A percentile compares a stretch with the other conserved stretches of the same genome.
Evolutionary conservation across 2,113 vertebrate species (phyloP).

Genomic region (Paralichthys olivaceus): DNA sequence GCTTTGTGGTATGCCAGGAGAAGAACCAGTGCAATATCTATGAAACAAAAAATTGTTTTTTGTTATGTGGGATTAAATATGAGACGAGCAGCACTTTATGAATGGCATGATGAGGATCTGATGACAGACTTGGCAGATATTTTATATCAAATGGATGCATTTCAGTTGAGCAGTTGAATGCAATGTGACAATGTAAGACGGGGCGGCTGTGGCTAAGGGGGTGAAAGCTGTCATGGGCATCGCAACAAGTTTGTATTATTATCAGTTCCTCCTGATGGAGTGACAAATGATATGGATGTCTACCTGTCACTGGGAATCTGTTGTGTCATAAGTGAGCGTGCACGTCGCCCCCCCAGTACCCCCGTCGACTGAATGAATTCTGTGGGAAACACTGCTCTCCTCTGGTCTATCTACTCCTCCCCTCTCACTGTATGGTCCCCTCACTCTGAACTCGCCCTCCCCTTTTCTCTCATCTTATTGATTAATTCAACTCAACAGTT

Average conservation of each 20-base stretch:
- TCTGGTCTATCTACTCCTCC: background rate
- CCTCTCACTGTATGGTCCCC: slow-evolving; percentile 28
- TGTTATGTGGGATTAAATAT: background rate
- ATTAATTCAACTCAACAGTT: slow-evolving; percentile 23
- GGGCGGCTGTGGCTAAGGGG: too few species aligned
- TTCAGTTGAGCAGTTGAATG: background rate
- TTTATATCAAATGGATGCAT: too few species aligned
- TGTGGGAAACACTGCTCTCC: background rate
- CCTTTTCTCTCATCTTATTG: slow-evolving; percentile 10
- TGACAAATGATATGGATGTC: background rate
- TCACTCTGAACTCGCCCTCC: slow-evolving; percentile 12
- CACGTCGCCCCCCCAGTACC: too few species aligned
- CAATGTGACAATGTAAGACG: background rate
- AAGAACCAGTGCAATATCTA: background rate
- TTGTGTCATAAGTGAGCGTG: too few species aligned
- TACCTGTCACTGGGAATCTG: background rate
- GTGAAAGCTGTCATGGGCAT: background rate
- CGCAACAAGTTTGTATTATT: background rate
- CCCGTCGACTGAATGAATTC: background rate
- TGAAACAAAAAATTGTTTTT: background rate
- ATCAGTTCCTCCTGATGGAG: background rate
- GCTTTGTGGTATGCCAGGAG: background rate
- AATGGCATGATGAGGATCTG: background rate
- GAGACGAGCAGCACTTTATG: too few species aligned
- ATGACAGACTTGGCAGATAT: background rate